Base-by-base conservation (phyloP, 2,113 vertebrate species). In the Carassius gibelio region DNA sequence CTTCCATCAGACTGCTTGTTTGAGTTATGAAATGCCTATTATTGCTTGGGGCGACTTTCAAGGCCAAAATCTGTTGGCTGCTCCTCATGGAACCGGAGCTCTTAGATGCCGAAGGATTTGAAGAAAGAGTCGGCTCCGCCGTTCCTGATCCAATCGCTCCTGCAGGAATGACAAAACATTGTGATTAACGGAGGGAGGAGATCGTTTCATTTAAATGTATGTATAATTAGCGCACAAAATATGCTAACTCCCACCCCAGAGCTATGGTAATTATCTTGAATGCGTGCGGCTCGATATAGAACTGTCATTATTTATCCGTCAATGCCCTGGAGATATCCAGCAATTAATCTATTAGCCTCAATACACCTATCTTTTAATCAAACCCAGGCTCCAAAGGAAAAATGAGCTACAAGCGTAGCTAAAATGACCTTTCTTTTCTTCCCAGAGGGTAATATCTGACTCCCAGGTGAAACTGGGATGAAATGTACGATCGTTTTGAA, bases 1-100 rank as follows among this genome's bases (percentile, higher is more conserved):
- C 93, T 88, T 95, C 94, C 91, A 93, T 89, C 10, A 93, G 91
- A 74, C 23, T 76, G 23, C n/a, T 78, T 64, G 85, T 85, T 62
- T 78, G 78, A 30, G 86, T 75, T 13, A 66, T 23, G 4, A 79
- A 62, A n/a, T 74, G 61, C 55, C 66, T 86, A 23, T 89, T 85
- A 59, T 88, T 89, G 85, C 81, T 89, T 0, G 88, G 75, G 45
- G 82, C 81, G 4, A 15, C 86, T 26, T 21, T 87, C 76, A 90
- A 87, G 55, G 82, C 94, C 90, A 92, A 7, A 30, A 72, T 83
- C 61, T 93, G 91, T 48, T 89, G 90, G 78, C 83, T 87, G 87
- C 85, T 86, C 66, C 89, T 88, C 45, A 52, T 74, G 0, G 90
- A 83, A 36, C 81, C 84, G 0, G 84, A 83, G 84, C 5, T 87